Base-by-base conservation (phyloP, 2,797 vertebrate species). In the Peromyscus nudipes region DNA sequence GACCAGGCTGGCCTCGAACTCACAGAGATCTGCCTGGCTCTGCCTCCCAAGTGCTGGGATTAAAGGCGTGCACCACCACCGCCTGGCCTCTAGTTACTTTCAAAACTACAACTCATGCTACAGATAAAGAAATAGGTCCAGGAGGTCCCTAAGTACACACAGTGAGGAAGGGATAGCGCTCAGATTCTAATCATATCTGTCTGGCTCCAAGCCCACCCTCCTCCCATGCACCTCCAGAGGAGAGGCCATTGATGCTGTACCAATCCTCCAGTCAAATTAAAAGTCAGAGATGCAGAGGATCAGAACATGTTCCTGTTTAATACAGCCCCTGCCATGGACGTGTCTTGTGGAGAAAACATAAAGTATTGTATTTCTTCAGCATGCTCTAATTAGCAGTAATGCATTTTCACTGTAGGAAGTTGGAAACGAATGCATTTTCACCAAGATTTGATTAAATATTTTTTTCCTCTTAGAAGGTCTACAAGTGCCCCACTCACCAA, bases 381-480 rank as follows among this genome's bases (percentile, higher is more conserved):
- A 89, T 75, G 89, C 87, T 67, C 93, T 89, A 97, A 97, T 97
- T 97, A 98, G 93, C 88, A 90, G 89, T 97, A 96, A 98, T 95
- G 97, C 57, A 85, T 97, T 97, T 97, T 96, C 97, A 97, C 97
- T 90, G 79, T 97, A 95, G 98, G 97, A 98, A 97, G 96, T 95
- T 97, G 93, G 95, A 98, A 91, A 96, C 16, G 0, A 96, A 95
- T 89, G 90, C 95, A 97, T 98, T 98, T 98, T 96, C 90, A 80
- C 62, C 81, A 97, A 96, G 96, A 97, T 85, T 97, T 97, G 97
- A 96, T 37, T 21, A 97, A 96, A 93, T 84, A 96, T 85, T 94
- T 52, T 82, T 96, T 93, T 75, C 93, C 71, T 77, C 9, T 82
- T 97, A 49, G 64, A 97, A 95, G 96, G 94, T 93, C 85, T 67